Evolutionary conservation across 1,140 invertebrate species (phyloP).

Genomic region (Adoxophyes honmai): DNA sequence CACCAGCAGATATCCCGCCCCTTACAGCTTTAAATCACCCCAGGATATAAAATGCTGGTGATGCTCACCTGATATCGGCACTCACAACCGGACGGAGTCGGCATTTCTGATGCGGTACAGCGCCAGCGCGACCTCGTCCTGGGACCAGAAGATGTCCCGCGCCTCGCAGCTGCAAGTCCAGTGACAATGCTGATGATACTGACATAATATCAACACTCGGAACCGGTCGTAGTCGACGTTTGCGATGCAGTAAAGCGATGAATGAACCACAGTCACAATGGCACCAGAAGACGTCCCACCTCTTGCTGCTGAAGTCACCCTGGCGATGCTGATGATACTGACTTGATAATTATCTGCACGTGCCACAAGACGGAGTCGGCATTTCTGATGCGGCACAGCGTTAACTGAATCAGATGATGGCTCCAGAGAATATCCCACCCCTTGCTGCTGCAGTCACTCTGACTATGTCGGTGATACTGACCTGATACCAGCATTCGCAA

Average conservation of each 20-base stretch:
- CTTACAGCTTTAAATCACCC: too few species aligned
- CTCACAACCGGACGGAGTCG: conserved; percentile 86
- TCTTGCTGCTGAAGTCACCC: too few species aligned
- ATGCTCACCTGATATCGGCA: conserved; percentile 89
- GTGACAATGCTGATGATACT: not conserved
- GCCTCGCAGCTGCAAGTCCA: conserved; percentile 91
- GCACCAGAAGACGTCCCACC: not conserved
- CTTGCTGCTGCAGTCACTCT: conserved; percentile 94
- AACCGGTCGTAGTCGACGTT: too few species aligned
- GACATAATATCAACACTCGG: not conserved
- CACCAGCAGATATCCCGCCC: not conserved
- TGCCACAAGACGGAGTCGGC: conserved; percentile 86
- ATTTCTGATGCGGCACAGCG: conserved; percentile 91
- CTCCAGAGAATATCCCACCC: conserved; percentile 94
- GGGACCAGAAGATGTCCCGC: conserved; percentile 93
- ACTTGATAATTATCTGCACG: conserved; percentile 93
- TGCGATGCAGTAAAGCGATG: not conserved
- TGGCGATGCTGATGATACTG: too few species aligned
- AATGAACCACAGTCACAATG: too few species aligned
- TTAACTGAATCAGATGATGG: conserved; percentile 93
- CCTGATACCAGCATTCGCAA: not conserved
- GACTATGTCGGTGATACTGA: conserved; percentile 14
- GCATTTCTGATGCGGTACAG: conserved; percentile 92
- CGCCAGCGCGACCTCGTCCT: conserved; percentile 93
- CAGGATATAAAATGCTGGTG: too few species aligned